These are phyloP conservation scores for Microtus ochrogaster DNA, from an alignment of 2,113 vertebrate species.

Conservation along the genomic window DNA sequence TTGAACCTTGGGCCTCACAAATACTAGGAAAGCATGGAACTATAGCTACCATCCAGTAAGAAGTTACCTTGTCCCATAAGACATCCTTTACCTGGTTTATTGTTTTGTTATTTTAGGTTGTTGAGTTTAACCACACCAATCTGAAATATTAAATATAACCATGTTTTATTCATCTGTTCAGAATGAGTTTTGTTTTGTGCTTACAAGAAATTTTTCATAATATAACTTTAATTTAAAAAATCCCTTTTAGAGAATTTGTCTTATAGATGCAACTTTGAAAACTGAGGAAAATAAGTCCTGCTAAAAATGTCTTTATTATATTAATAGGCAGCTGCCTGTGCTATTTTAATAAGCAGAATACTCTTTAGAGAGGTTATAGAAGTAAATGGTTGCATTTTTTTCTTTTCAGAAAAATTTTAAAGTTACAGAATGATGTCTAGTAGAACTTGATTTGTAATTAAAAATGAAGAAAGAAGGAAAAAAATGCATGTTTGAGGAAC, in stretches of 20 bases:
- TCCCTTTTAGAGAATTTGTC: neutral
- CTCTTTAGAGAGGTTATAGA: no score
- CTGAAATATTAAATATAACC: neutral
- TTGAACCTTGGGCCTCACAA: neutral
- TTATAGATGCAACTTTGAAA: neutral
- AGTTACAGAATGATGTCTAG: neutral
- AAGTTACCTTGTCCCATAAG: neutral
- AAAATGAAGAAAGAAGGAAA: neutral
- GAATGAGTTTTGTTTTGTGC: neutral
- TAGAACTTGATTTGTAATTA: neutral
- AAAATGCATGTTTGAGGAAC: neutral
- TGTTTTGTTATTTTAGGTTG: neutral
- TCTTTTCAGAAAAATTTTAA: neutral
- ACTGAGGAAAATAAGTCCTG: neutral
- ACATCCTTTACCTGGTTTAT: neutral
- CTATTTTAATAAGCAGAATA: neutral
- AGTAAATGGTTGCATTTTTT: neutral
- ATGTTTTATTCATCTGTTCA: neutral
- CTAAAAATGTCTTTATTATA: neutral
- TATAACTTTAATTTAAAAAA: neutral
- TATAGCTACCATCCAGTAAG: neutral
- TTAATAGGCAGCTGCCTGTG: neutral
- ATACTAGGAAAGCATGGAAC: neutral
- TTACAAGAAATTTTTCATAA: neutral
- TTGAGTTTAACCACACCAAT: neutral